Conservation (phyloP, 2,797 vertebrate genomes). For the Sardinella longiceps region DNA sequence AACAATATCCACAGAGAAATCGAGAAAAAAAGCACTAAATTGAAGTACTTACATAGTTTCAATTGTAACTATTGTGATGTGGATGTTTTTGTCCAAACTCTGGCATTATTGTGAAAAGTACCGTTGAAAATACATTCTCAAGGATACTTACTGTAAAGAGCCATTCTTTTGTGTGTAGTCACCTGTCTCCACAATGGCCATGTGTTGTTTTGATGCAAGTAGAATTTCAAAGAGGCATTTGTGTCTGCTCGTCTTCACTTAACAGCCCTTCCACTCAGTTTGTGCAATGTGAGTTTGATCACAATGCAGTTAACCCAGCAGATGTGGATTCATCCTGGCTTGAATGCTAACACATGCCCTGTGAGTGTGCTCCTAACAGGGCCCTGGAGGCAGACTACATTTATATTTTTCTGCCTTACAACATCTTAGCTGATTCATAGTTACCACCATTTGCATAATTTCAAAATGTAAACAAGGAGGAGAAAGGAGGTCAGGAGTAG, state of each 20-base stretch:
- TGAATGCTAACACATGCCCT: background rate
- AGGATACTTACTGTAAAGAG: background rate
- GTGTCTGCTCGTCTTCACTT: background rate
- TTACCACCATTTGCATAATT: background rate
- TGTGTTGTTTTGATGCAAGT: background rate
- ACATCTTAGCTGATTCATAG: background rate
- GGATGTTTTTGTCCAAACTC: background rate
- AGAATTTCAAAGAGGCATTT: background rate
- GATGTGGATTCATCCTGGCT: background rate
- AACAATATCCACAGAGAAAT: background rate
- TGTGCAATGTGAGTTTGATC: background rate
- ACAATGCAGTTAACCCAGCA: background rate
- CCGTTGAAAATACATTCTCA: background rate
- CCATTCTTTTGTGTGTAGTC: background rate
- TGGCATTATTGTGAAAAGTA: background rate
- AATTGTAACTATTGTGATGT: background rate
- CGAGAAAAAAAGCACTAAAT: background rate
- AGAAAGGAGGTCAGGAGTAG: background rate
- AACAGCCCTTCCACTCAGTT: background rate
- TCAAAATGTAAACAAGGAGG: background rate
- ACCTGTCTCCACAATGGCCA: too few species aligned
- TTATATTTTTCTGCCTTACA: constrained; percentile 6
- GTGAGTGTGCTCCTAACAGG: background rate
- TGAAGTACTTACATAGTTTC: background rate
- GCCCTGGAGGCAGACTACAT: background rate